Conservation (phyloP, 2,797 vertebrate species). For the Pterois miles region DNA sequence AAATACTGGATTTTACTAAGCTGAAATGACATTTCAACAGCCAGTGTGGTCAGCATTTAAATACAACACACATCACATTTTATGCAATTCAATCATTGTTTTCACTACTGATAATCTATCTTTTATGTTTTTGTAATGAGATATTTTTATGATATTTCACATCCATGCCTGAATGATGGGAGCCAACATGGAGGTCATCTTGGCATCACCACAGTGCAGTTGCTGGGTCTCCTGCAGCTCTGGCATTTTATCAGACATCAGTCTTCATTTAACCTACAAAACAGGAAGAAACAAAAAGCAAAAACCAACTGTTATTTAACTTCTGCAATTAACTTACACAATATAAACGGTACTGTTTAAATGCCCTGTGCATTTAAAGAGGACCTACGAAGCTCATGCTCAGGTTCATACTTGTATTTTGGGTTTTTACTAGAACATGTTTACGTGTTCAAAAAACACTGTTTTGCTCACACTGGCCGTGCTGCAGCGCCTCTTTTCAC, state of each 20-base stretch:
- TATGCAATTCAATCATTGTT: not conserved
- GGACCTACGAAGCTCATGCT: too few relatives aligned
- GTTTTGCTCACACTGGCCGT: too few relatives aligned
- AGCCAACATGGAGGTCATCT: conserved; percentile 26
- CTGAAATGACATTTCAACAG: not conserved
- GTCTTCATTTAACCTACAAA: conserved; percentile 61
- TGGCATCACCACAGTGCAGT: not conserved
- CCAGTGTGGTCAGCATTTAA: not conserved
- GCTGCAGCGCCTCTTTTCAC: too few relatives aligned
- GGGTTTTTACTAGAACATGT: too few relatives aligned
- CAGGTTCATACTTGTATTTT: too few relatives aligned
- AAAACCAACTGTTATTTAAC: not conserved
- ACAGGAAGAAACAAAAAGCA: not conserved
- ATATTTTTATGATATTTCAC: not conserved
- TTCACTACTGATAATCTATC: not conserved
- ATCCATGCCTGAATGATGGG: not conserved
- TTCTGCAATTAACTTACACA: not conserved
- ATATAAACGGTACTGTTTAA: not conserved
- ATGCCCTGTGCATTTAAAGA: not conserved
- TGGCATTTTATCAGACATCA: conserved; percentile 35
- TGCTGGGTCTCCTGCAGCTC: conserved; percentile 1
- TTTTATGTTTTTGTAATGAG: not conserved
- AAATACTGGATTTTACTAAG: not conserved
- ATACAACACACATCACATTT: not conserved
- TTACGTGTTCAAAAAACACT: too few relatives aligned